Evolutionary conservation across 2,797 vertebrate genomes (phyloP).

Genomic region (Siniperca scherzeri): DNA sequence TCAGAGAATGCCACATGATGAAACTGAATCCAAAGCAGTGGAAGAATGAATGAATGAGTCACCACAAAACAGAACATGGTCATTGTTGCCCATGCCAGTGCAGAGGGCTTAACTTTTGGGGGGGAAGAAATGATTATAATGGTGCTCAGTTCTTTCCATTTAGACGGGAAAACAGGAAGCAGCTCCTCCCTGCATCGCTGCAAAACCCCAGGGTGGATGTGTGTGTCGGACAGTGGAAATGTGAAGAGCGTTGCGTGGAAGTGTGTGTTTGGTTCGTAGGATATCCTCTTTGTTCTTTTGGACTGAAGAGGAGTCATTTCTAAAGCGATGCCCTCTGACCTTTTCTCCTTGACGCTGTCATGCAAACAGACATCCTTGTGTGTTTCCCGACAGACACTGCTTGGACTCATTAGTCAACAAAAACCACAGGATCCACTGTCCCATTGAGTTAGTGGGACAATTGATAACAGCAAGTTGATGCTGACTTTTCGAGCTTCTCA

Average conservation of each 20-base stretch:
- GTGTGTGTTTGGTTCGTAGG: conserved; percentile 62
- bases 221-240: conserved; percentile 50
- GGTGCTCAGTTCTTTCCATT: conserved; percentile 71
- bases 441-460: conserved; percentile 16
- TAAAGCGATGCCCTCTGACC: conserved; percentile 45
- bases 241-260: conserved; percentile 38
- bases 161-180: conserved; percentile 82
- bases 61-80: conserved; percentile 61
- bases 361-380: conserved; percentile 52
- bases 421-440: conserved; percentile 27
- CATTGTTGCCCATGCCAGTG: conserved; percentile 65
- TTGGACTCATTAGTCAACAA: conserved; percentile 30
- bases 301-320: conserved; percentile 44
- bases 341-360: conserved; percentile 31
- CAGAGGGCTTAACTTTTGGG: conserved; percentile 43
- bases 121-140: conserved; percentile 33
- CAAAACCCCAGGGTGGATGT: conserved; percentile 58
- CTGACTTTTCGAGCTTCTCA: conserved; percentile 25
- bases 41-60: conserved; percentile 77
- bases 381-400: conserved; percentile 57
- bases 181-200: conserved; percentile 67
- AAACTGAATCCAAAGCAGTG: conserved; percentile 45
- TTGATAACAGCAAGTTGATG: conserved; percentile 1
- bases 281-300: conserved; percentile 71
- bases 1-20: conserved; percentile 34